Conservation (phyloP, 2,113 vertebrate species). For the Pteropus alecto region DNA sequence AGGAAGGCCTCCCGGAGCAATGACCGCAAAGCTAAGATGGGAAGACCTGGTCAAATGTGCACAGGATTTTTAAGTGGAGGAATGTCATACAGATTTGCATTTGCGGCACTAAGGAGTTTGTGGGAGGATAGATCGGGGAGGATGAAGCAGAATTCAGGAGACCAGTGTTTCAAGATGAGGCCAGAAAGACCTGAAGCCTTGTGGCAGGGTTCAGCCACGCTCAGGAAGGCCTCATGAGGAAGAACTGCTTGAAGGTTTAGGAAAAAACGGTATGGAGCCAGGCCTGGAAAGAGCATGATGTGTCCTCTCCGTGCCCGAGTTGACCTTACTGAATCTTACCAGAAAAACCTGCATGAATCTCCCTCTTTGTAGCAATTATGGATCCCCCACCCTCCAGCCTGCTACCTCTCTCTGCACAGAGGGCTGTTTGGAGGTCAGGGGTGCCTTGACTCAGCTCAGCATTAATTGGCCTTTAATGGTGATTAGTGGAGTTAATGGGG, state of each 20-base stretch:
- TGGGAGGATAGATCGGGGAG: not conserved
- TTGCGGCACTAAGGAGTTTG: not conserved
- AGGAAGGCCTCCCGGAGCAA: not conserved
- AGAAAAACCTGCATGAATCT: not conserved
- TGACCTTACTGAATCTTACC: not conserved
- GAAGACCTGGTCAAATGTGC: not conserved
- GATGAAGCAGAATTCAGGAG: too few species aligned
- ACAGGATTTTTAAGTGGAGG: not conserved
- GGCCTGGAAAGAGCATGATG: not conserved
- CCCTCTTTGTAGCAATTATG: not conserved
- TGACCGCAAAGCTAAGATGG: not conserved
- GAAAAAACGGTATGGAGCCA: not conserved
- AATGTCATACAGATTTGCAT: not conserved
- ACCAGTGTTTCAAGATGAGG: not conserved
- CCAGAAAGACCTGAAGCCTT: not conserved
- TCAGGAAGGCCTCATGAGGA: not conserved
- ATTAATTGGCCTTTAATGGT: not conserved
- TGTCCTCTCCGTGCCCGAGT: not conserved
- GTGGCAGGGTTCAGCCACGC: not conserved
- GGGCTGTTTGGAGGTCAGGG: not conserved
- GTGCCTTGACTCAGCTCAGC: not conserved
- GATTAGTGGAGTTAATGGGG: not conserved
- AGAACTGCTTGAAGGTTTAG: not conserved
- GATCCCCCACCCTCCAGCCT: rapidly evolving
- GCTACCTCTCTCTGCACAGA: not conserved